Evolutionary conservation across 1,140 invertebrate species (phyloP), one percentile per base, ranked within the genome.

Genomic region (Bombus turneri): DNA sequence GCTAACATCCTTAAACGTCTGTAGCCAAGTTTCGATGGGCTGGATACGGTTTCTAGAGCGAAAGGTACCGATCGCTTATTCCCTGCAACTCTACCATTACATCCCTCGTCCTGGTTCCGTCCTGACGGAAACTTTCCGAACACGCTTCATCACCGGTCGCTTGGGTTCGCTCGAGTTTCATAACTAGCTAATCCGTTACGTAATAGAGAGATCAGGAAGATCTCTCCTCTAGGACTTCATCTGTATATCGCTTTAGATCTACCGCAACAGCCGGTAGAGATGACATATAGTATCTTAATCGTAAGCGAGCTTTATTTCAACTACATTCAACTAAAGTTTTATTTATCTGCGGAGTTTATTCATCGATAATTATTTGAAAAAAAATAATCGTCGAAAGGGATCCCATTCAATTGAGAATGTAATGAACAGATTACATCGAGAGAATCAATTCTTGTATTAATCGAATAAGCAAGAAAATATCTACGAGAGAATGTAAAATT

Each of bases 191-290:
- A 94, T 94, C 93, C 92, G 83, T 81, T 87, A 88, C 87, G 92
- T 94, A 94, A 94, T 94, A 93, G 91, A 93, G 93, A 93, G 92
- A 94, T 94, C 93, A 93, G 87, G 76, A 85, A 90, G 88, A 91
- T 91, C 91, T 93, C 81, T 69, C 62, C 78, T 71, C 59, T 73
- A 64, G 81, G 66, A 77, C 78, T 66, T 71, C 82, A 41, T 81
- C 57, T 88, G 77, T 81, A 75, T 87, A 84, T 71, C 59, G 59
- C 64, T 76, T 66, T 59, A 41, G 69, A 28, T 74, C 85, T 81
- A 69, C 73, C 62, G 37, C 25, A 71, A 43, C 53, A 73, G n/a
- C 69, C 71, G 28, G 8, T 64, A 18, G 82, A 90, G 76, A 53
- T 64, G 66, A 90, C 47, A 78, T 76, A 73, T 77, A 72, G 69